Percentiles rank a stretch among this genome's conserved stretches.
Evolutionary conservation across 2,113 vertebrate genomes (phyloP).

Genomic region (Semicossyphus pulcher): DNA sequence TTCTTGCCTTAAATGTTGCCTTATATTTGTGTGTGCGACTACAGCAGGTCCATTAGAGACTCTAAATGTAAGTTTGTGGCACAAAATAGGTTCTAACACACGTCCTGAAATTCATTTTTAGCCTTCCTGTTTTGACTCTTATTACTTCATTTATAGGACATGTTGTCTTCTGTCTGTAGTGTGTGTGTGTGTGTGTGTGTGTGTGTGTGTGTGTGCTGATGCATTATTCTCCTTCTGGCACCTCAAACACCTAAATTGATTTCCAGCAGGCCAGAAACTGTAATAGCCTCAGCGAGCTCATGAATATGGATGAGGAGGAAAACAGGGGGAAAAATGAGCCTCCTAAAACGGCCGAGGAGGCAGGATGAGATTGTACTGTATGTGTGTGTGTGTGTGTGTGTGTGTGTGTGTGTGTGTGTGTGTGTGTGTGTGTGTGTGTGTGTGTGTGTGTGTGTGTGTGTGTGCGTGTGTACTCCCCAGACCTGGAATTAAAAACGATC

Average conservation of each 20-base stretch:
- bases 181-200: conserved; percentile 8
- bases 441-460: conserved; percentile 13
- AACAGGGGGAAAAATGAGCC: conserved; percentile 50
- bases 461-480: conserved; percentile 31
- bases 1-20: not conserved
- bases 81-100: not conserved
- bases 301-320: conserved; percentile 79
- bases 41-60: not conserved
- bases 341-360: conserved; percentile 57
- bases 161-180: not conserved
- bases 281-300: conserved; percentile 62
- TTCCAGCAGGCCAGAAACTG: conserved; percentile 54
- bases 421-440: conserved; percentile 23
- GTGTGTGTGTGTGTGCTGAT: not conserved
- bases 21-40: not conserved
- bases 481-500: conserved; percentile 83
- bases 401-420: conserved; percentile 31
- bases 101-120: not conserved
- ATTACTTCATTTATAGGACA: not conserved
- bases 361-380: conserved; percentile 49
- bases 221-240: conserved; percentile 38
- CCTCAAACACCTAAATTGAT: conserved; percentile 72
- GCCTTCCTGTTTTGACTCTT: not conserved
- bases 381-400: conserved; percentile 12
- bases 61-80: not conserved